Conservation (phyloP, 2,113 vertebrate genomes). For the Salvelinus fontinalis region DNA sequence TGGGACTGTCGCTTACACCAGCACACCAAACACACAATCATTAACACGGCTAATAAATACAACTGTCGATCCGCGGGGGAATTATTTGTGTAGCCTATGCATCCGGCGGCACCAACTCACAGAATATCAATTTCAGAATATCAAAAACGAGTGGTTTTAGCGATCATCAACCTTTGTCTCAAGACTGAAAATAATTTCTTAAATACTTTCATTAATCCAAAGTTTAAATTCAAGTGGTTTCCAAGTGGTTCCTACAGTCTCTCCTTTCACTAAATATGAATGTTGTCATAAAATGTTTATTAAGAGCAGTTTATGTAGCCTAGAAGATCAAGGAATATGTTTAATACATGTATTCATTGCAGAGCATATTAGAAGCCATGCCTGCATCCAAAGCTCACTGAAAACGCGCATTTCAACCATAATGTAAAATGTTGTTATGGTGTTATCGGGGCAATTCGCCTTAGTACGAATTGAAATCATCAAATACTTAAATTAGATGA, state of each 20-base stretch:
- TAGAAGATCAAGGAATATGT: no score
- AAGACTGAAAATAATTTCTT: not conserved
- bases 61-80: not conserved
- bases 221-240: not conserved
- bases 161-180: not conserved
- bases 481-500: no score
- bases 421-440: no score
- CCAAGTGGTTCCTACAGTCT: not conserved
- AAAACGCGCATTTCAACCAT: no score
- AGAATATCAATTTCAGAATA: not conserved
- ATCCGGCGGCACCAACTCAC: not conserved
- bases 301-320: no score
- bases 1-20: not conserved
- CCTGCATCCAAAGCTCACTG: no score
- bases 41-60: constrained; percentile 52
- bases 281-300: no score
- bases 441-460: no score
- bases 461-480: no score
- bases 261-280: not conserved
- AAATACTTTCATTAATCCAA: not conserved
- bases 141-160: not conserved
- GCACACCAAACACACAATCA: constrained; percentile 50
- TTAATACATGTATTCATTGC: no score
- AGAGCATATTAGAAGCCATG: no score
- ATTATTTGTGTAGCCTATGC: not conserved